Conservation (phyloP, 1,140 invertebrate species). For the Drosophila aff. region DNA sequence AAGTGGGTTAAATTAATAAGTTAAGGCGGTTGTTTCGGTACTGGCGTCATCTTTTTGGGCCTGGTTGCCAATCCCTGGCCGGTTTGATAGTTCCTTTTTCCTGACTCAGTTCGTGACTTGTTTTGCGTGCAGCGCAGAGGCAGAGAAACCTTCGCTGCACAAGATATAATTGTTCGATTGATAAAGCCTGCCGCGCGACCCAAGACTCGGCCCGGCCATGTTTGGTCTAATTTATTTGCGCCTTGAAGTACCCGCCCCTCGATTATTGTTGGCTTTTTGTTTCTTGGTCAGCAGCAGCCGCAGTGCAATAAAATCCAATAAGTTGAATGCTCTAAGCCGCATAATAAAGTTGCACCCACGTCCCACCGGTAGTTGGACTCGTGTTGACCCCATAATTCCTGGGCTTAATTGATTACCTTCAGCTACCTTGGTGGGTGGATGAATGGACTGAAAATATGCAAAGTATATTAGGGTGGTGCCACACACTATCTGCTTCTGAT, state of each 20-base stretch:
- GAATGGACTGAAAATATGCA: constrained; percentile 32
- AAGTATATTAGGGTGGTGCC: constrained; percentile 27
- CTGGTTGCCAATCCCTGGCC: constrained; percentile 45
- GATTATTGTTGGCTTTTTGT: constrained; percentile 41
- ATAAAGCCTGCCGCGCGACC: constrained; percentile 58
- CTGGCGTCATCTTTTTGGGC: constrained; percentile 56
- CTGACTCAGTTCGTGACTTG: constrained; percentile 63
- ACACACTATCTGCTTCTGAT: constrained; percentile 30
- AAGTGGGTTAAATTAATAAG: constrained; percentile 75
- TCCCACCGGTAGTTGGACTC: constrained; percentile 38
- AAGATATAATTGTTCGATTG: constrained; percentile 75
- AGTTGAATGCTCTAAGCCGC: constrained; percentile 24
- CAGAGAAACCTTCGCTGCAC: constrained; percentile 44
- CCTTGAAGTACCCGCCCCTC: constrained; percentile 64
- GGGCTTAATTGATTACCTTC: constrained; percentile 67
- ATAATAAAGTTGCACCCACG: constrained; percentile 60
- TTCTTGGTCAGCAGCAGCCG: constrained; percentile 15
- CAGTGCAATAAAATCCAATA: constrained; percentile 27
- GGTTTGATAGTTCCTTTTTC: constrained; percentile 46
- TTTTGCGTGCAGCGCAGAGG: constrained; percentile 63
- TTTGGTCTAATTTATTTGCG: constrained; percentile 73
- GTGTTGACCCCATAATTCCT: constrained; percentile 64
- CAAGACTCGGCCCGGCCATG: constrained; percentile 34
- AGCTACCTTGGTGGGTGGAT: constrained; percentile 34
- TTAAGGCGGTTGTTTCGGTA: constrained; percentile 41